Evolutionary conservation across 2,888 invertebrate species (phyloP), one percentile per base, ranked within the genome.

Genomic region (Drosophila nigritarsus): DNA sequence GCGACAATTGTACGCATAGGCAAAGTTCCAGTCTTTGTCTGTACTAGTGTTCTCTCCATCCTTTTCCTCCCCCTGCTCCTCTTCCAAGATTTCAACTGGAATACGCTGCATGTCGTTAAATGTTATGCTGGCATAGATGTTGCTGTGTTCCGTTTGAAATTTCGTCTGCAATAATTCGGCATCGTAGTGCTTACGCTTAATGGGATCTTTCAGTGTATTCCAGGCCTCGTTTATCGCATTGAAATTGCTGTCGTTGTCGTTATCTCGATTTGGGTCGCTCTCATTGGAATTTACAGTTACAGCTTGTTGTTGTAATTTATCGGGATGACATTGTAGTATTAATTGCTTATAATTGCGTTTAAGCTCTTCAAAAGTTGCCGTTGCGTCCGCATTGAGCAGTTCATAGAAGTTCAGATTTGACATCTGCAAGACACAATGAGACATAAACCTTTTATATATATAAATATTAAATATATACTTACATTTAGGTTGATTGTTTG

Each of bases 171-270:
- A 92, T 64, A 95, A 93, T 82, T 93, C 92, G 6, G 95, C 94
- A 91, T 97, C 96, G 89, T 97, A 97, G 80, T 94, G 94, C 91
- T 94, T 95, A 63, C 96, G 94, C 55, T 92, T 93, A 50, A 94
- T 90, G 40, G 94, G 94, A 91, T 96, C 94, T 85, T 95, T 94
- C 49, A 97, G 92, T 63, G 95, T 94, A 80, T 95, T 94, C 96
- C 96, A 97, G n/a, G 97, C 97, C 88, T 95, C 94, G 87, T 95
- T 95, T 73, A 97, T 94, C 56, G 91, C 90, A 66, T 94, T 91
- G 91, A 95, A 95, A 74, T 92, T 73, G 68, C 42, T 78, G 65
- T 72, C 77, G 36, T 68, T 68, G 73, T 77, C 77, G 32, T 65
- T 69, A 65, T 58, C 63, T 50, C 50, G 63, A 93, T 87, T 62